phyloP scores from a whole-genome alignment of 2,113 vertebrate species.

The Aegotheles bennettii region DNA sequence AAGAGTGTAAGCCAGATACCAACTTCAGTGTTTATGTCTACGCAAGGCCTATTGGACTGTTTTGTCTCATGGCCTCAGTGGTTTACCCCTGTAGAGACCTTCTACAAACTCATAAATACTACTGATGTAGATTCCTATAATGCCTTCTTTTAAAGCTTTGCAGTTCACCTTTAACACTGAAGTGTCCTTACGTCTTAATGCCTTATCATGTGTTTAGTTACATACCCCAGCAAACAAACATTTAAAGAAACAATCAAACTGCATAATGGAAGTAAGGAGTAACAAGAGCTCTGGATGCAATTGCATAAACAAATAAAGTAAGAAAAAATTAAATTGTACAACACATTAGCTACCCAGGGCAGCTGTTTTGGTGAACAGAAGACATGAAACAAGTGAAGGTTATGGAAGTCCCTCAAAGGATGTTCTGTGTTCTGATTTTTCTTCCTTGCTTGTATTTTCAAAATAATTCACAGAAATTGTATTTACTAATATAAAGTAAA shows the following conservation, averaged over 20 bases:
- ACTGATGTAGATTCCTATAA: neutral
- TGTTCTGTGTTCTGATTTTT: neutral
- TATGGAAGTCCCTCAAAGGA: neutral
- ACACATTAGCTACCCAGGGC: neutral
- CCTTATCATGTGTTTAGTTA: neutral
- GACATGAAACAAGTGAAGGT: neutral
- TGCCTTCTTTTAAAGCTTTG: constrained; percentile 14
- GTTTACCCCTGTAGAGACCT: neutral
- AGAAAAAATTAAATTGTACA: neutral
- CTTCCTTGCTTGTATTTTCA: neutral
- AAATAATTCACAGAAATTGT: neutral
- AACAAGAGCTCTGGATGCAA: neutral
- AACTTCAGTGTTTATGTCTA: neutral
- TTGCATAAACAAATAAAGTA: neutral
- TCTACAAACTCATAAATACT: neutral
- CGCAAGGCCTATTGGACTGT: neutral
- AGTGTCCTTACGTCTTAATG: neutral
- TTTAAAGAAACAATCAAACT: neutral
- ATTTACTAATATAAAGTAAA: neutral
- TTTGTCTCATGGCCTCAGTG: neutral
- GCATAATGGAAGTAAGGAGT: neutral
- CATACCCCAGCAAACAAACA: neutral
- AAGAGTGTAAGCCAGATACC: neutral
- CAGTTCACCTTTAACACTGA: neutral
- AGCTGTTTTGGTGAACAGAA: neutral